phyloP scores from a whole-genome alignment of 2,888 invertebrate species.

The Pteria penguin region DNA sequence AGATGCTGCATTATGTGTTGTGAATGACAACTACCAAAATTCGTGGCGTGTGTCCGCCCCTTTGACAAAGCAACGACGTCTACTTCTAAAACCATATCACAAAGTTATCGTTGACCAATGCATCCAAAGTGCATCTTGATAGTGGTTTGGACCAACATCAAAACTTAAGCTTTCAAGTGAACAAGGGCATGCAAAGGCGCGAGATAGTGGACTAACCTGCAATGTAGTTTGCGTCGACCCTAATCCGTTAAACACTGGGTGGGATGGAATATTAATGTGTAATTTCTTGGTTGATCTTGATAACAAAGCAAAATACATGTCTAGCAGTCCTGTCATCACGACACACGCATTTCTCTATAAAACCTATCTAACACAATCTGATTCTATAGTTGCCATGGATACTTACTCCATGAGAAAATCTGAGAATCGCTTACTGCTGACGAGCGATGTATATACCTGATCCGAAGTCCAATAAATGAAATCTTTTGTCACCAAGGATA shows the following conservation, averaged over 20 bases:
- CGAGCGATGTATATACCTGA: background rate
- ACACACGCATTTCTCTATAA: slow-evolving; percentile 14
- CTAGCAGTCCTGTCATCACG: slow-evolving; percentile 39
- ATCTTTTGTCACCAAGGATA: slow-evolving; percentile 17
- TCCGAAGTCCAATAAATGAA: slow-evolving; percentile 13
- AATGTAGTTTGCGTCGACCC: slow-evolving; percentile 13
- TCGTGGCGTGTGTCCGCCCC: too few species aligned
- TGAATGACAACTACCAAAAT: too few species aligned
- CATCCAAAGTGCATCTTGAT: too few species aligned
- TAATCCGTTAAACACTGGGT: slow-evolving; percentile 22
- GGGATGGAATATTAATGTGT: slow-evolving; percentile 19
- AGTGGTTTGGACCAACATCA: too few species aligned
- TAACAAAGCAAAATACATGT: slow-evolving; percentile 38
- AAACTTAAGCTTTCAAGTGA: background rate
- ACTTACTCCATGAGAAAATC: slow-evolving; percentile 28
- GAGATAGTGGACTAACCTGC: slow-evolving; percentile 11
- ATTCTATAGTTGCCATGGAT: slow-evolving; percentile 31
- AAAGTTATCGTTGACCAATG: too few species aligned
- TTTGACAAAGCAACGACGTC: too few species aligned
- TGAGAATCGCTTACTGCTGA: slow-evolving; percentile 5
- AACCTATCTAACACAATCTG: slow-evolving; percentile 18
- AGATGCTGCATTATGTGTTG: too few species aligned
- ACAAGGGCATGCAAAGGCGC: background rate
- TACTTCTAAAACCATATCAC: too few species aligned
- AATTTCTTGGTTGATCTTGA: slow-evolving; percentile 31